phyloP scores from a whole-genome alignment of 2,113 vertebrate species.

The Coptodon bakossiorum region DNA sequence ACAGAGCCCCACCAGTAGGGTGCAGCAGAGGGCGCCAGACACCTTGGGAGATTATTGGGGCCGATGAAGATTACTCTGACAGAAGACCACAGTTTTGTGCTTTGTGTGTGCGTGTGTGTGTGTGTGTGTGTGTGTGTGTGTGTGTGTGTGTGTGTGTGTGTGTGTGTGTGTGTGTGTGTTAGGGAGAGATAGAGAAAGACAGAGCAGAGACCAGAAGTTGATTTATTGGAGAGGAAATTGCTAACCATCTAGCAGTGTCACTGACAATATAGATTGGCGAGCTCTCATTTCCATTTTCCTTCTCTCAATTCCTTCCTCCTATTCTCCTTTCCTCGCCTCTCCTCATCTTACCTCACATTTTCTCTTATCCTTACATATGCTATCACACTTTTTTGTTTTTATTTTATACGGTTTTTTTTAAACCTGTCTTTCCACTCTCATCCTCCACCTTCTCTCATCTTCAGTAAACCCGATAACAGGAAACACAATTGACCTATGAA shows the following conservation, averaged over 20 bases:
- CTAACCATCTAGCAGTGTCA: constrained; percentile 68
- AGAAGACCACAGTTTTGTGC: background rate
- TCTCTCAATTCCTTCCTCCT: constrained; percentile 15
- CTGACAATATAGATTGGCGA: constrained; percentile 61
- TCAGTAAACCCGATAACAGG: constrained; percentile 9
- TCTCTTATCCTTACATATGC: background rate
- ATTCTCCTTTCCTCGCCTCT: background rate
- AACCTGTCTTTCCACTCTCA: background rate
- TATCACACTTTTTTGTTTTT: background rate
- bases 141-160: background rate
- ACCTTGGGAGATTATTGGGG: background rate
- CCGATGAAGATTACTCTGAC: background rate
- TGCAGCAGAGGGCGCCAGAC: constrained; percentile 17
- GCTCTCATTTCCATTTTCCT: constrained; percentile 65
- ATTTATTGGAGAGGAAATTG: constrained; percentile 73
- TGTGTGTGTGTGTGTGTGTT: background rate
- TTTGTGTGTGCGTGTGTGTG: background rate
- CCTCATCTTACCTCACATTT: background rate
- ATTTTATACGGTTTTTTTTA: background rate
- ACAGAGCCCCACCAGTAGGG: constrained; percentile 32
- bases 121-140: background rate
- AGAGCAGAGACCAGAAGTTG: constrained; percentile 53
- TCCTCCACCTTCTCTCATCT: background rate
- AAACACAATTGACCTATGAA: constrained; percentile 1
- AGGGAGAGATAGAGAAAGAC: constrained; percentile 45